Percentiles rank a stretch among this genome's conserved stretches.
Conservation (phyloP, 2,113 vertebrate genomes). For the Oryzias melastigma region DNA sequence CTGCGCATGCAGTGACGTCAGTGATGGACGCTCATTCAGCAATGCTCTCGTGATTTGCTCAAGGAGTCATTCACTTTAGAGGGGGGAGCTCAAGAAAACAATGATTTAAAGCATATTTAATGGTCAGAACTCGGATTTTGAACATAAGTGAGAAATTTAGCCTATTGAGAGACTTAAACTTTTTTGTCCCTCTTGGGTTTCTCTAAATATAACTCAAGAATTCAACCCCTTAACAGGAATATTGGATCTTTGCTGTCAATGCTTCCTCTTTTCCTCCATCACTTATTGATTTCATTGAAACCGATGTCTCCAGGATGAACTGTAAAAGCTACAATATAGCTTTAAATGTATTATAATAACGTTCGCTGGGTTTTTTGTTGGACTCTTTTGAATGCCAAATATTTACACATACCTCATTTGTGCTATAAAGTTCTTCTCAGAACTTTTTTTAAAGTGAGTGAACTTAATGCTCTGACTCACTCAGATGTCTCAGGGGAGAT, state of each 20-base stretch:
- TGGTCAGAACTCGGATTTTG: no score
- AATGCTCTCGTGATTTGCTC: slow-evolving; percentile 20
- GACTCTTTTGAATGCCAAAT: no score
- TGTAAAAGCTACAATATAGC: no score
- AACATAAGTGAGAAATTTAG: no score
- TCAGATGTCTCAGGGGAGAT: no score
- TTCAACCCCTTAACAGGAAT: background rate
- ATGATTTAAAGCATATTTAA: no score
- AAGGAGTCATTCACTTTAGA: background rate
- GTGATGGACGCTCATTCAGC: slow-evolving; percentile 45
- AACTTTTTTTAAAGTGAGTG: no score
- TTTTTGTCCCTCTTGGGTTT: background rate
- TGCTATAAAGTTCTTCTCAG: no score
- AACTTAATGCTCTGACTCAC: no score
- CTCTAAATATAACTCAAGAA: background rate
- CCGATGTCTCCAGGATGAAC: slow-evolving; percentile 24
- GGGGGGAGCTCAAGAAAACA: background rate
- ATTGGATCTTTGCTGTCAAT: slow-evolving; percentile 13
- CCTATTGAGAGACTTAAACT: background rate
- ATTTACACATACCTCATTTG: no score
- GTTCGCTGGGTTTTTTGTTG: no score
- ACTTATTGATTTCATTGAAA: slow-evolving; percentile 34
- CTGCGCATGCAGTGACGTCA: slow-evolving; percentile 67
- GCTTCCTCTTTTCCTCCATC: slow-evolving; percentile 21
- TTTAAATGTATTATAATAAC: no score